Conservation (phyloP, 2,113 vertebrate species). For the Atlantisia rogersi region DNA sequence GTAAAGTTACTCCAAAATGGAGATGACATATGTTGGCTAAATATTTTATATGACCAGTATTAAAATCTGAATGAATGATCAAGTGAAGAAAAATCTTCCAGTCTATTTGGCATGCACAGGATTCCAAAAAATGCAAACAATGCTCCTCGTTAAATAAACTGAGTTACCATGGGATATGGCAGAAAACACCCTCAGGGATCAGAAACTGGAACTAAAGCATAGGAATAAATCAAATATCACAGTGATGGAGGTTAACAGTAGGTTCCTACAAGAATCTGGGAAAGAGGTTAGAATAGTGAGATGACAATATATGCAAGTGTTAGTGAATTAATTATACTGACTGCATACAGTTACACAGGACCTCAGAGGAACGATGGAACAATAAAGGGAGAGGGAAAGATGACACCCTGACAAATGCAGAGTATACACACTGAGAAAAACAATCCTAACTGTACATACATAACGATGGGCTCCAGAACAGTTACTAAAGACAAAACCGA, state of each 20-base stretch:
- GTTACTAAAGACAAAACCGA: neutral
- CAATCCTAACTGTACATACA: neutral
- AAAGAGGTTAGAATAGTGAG: neutral
- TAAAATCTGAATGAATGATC: neutral
- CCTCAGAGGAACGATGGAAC: neutral
- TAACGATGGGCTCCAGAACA: neutral
- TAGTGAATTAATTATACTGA: constrained; percentile 1
- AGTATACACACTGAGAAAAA: neutral
- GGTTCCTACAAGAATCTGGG: neutral
- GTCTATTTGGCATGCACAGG: neutral
- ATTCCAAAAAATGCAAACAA: neutral
- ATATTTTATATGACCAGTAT: neutral
- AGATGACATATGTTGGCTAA: neutral
- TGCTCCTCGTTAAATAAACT: neutral
- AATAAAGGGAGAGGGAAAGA: neutral
- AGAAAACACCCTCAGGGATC: neutral
- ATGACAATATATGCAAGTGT: neutral
- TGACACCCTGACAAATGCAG: neutral
- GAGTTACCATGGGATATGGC: neutral
- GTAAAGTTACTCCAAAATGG: neutral
- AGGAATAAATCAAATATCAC: neutral
- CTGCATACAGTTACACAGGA: neutral
- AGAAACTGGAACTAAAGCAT: neutral
- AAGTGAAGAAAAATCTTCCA: neutral
- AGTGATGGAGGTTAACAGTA: neutral